Percentiles rank a stretch among this genome's conserved stretches.
phyloP scores from a whole-genome alignment of 2,797 vertebrate genomes.

The Neosilurus hyrtlii region DNA sequence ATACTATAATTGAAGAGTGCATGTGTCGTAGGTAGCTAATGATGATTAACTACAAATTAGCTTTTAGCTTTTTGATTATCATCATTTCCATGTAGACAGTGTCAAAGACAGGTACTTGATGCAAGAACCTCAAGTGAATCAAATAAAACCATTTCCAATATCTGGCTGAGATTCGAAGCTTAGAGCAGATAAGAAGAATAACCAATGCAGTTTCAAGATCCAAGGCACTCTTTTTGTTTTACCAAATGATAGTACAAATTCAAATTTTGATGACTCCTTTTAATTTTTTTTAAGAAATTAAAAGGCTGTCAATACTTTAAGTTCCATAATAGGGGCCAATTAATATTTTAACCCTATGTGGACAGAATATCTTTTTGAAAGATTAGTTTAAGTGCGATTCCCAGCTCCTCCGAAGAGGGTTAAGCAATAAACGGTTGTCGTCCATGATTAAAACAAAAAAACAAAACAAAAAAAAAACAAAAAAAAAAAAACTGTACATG shows the following conservation, averaged over 20 bases:
- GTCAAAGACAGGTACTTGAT: conserved; percentile 79
- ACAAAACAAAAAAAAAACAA: conserved; percentile 74
- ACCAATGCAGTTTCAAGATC: conserved; percentile 84
- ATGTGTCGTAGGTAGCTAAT: conserved; percentile 79
- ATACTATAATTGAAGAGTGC: conserved; percentile 71
- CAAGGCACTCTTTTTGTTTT: conserved; percentile 95
- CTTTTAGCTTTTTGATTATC: conserved; percentile 68
- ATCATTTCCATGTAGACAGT: conserved; percentile 65
- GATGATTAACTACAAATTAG: conserved; percentile 86
- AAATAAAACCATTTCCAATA: conserved; percentile 72
- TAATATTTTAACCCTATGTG: conserved; percentile 79
- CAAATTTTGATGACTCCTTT: conserved; percentile 72
- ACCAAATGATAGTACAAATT: conserved; percentile 90
- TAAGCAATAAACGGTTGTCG: conserved; percentile 84
- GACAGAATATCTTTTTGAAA: conserved; percentile 83
- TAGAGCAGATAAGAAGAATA: conserved; percentile 88
- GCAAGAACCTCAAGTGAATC: conserved; percentile 80
- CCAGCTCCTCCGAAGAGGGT: conserved; percentile 83
- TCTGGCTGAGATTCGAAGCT: conserved; percentile 78
- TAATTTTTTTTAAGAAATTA: conserved; percentile 73
- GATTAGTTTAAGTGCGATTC: conserved; percentile 82
- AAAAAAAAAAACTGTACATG: conserved; percentile 90
- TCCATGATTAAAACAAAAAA: conserved; percentile 63
- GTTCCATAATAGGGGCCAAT: conserved; percentile 75
- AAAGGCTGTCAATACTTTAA: conserved; percentile 75